Base-by-base conservation (phyloP, 1,140 invertebrate species). In the Penaeus chinensis region DNA sequence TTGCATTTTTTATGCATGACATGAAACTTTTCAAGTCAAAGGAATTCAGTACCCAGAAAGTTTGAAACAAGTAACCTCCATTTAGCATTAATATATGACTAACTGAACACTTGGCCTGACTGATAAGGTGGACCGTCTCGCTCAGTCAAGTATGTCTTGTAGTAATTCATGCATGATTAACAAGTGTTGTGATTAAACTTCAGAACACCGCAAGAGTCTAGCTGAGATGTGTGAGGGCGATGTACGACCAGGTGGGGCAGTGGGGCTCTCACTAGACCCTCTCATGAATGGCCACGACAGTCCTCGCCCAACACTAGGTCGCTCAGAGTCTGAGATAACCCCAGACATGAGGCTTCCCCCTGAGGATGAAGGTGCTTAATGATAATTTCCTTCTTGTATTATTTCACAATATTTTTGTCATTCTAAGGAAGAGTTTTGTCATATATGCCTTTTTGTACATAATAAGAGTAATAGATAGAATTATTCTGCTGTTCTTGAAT, bases 161-260 rank as follows among this genome's bases (percentile, higher is more conserved):
- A 82, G 80, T 32, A 82, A 37, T 82, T 66, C 74, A 20, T 85
- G 84, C 84, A 85, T 79, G 76, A 81, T 71, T 87, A 87, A 87
- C 79, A 69, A 19, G 11, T 74, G 78, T 87, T 87, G 80, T 81
- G 79, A 80, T 87, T 82, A 78, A 42, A 42, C 87, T 78, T 24
- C 82, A 90, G 90, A 89, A 86, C 89, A 90, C 82, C 90, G 90
- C 83, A 89, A 90, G 90, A 90, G 90, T 74, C 76, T 90, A 66
- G 90, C 90, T 54, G 89, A 90, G 89, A 90, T 90, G 90, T 89
- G 89, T 87, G 90, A 89, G 78, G 90, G 82, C 11, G 87, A 89
- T 77, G 90, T 90, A 27, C 87, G 84, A 69, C 89, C 89, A 24
- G 89, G 89, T 27, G 87, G 87, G 74, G 86, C 89, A 7, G 89